Evolutionary conservation across 2,113 vertebrate genomes (phyloP).

Genomic region (Lagopus muta): DNA sequence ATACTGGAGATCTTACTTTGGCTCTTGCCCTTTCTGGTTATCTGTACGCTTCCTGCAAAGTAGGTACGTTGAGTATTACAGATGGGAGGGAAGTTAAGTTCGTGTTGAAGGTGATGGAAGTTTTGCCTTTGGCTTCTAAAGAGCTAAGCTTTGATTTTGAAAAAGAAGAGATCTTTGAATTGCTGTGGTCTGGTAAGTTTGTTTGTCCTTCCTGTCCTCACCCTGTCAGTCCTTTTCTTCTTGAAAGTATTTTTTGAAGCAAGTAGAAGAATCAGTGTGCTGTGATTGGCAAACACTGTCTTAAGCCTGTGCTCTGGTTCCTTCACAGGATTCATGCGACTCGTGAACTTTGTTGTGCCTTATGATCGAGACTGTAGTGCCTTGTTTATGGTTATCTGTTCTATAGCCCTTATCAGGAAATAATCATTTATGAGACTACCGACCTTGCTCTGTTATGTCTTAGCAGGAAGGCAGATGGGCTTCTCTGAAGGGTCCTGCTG

Average conservation of each 20-base stretch:
- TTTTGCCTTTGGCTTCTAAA: neutral
- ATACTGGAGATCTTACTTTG: neutral
- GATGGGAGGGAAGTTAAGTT: neutral
- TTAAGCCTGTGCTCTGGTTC: neutral
- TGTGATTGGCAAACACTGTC: neutral
- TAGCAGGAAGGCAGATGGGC: constrained; percentile 2
- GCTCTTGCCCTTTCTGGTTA: neutral
- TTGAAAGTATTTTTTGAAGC: neutral
- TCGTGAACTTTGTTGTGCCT: neutral
- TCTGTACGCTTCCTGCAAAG: neutral
- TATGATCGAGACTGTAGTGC: neutral
- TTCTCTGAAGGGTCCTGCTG: constrained; percentile 42
- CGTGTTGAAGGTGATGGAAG: neutral
- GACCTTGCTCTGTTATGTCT: constrained; percentile 27
- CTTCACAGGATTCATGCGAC: neutral
- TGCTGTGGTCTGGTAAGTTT: neutral
- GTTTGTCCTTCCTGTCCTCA: neutral
- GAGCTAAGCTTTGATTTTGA: neutral
- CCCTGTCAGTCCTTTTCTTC: neutral
- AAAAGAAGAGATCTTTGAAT: neutral
- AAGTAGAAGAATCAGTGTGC: neutral
- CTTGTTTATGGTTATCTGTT: constrained; percentile 14
- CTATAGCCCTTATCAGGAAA: neutral
- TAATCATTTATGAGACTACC: constrained; percentile 1
- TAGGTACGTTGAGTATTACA: neutral